phyloP scores from a whole-genome alignment of 2,797 vertebrate species.

The Euphonia xanthogaster region DNA sequence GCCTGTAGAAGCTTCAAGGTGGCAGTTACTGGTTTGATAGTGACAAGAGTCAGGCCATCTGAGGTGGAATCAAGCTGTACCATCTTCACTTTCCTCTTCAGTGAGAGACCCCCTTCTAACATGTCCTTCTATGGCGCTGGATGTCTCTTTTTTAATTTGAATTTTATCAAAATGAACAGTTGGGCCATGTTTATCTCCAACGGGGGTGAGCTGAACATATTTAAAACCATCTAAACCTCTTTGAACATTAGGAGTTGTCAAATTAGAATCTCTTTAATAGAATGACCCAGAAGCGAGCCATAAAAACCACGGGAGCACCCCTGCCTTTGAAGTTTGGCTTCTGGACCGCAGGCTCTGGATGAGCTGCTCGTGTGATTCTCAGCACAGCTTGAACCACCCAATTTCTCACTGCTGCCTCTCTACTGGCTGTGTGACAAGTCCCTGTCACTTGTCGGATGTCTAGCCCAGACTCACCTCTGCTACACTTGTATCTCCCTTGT shows the following conservation, averaged over 20 bases:
- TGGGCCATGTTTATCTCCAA: neutral
- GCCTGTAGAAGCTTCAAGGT: neutral
- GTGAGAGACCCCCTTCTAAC: neutral
- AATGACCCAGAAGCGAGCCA: constrained; percentile 37
- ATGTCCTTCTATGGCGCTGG: neutral
- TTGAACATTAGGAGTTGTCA: neutral
- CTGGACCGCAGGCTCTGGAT: neutral
- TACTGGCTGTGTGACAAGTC: neutral
- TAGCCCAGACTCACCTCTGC: neutral
- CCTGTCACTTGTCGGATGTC: neutral
- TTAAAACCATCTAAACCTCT: neutral
- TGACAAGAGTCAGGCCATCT: neutral
- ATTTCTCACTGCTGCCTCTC: neutral
- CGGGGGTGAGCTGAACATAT: neutral
- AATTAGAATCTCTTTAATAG: neutral
- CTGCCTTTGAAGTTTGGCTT: constrained; percentile 29
- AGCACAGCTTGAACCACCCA: neutral
- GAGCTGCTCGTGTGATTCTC: neutral
- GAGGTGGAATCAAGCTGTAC: neutral
- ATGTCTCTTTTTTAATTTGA: neutral
- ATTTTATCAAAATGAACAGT: neutral
- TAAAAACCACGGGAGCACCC: constrained; percentile 3
- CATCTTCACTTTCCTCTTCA: neutral
- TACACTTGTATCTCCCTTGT: neutral
- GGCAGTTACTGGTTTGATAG: neutral